Base-by-base conservation (phyloP, 2,113 vertebrate genomes). In the Pavo muticus region DNA sequence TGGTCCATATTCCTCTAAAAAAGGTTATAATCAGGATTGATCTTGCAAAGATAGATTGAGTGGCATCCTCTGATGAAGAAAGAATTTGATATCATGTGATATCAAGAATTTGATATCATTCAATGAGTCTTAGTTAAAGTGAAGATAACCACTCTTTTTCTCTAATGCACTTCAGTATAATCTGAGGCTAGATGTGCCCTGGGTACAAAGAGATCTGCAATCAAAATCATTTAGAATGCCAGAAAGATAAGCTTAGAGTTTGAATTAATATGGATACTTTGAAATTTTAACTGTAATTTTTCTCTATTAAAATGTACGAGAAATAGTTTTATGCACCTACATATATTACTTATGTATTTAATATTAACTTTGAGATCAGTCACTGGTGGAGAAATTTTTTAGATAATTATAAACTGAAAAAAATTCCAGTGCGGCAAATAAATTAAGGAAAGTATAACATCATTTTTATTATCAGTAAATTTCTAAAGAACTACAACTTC, bases 251-350 rank as follows among this genome's bases (percentile, higher is more conserved):
- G 15, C 10, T 10, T 54, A 44, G 7, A 63, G 3, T 80, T 90
- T 65, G 6, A 16, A 40, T 80, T 88, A 83, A 40, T 61, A 76
- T 40, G 37, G 9, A 4, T 82, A 54, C 47, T 88, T 88, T 73
- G 44, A 83, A 90, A 1, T 78, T 61, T 59, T 40, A 27, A 40
- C 63, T 67, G 29, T 45, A 47, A 59, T 63, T 80, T 85, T 86
- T 90, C 12, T 40, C 47, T 63, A 88, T 93, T 84, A 93, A 95
- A 93, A 84, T 74, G 3, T 45, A 54, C 77, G 64, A 86, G 54
- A 80, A 76, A 80, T 52, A 87, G 56, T 1, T 29, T 65, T 52
- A 69, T 76, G 14, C 59, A 68, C 59, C 63, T 52, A 48, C 19
- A 47, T 15, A 32, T 63, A 80, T 8, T 82, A 40, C 76, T 44